Base-by-base conservation (phyloP, 2,888 invertebrate genomes). In the Cosmia pyralina region DNA sequence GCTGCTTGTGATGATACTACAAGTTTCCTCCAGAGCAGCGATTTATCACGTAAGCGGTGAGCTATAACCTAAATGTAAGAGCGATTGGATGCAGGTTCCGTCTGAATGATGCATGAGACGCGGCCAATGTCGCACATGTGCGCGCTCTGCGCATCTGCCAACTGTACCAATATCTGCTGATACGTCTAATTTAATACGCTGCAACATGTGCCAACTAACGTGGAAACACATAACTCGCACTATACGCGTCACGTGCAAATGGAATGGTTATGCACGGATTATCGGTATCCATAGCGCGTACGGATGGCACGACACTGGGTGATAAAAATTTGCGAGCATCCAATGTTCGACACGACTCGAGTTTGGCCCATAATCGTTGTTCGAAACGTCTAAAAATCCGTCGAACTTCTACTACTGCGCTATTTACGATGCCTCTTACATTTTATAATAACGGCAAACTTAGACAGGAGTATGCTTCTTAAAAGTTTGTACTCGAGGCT, bases 51-150 rank as follows among this genome's bases (percentile, higher is more conserved):
- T 83, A 87, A 88, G 83, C 83, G 85, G 83, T 85, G 87, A 88
- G 89, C 88, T 88, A 88, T 88, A 90, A 89, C 88, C 87, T 88
- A 88, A 90, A 90, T 91, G 90, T 89, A 86, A 88, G 87, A 90
- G 89, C 92, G 90, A 92, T 93, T 91, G 91, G 91, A 90, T 92
- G 91, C 93, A 93, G 91, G 91, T 90, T 89, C 86, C 84, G 80
- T 79, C 85, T 92, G 91, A 92, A 93, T 92, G 91, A 91, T 92
- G 89, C 90, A 93, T 91, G 91, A 91, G 90, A 81, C 81, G 82
- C 81, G 82, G 76, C 85, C 82, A 83, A 75, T 82, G 85, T 85
- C 83, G 83, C 87, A 88, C 85, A 87, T 85, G 83, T 87, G 86
- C 67, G 79, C 79, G 41, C 75, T 69, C 71, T 82, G 80, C 80